Evolutionary conservation across 37 sponge, comb jelly and placozoan species (phyloP), one percentile per base, ranked within the genome.

Genomic region (Amphimedon queenslandica): DNA sequence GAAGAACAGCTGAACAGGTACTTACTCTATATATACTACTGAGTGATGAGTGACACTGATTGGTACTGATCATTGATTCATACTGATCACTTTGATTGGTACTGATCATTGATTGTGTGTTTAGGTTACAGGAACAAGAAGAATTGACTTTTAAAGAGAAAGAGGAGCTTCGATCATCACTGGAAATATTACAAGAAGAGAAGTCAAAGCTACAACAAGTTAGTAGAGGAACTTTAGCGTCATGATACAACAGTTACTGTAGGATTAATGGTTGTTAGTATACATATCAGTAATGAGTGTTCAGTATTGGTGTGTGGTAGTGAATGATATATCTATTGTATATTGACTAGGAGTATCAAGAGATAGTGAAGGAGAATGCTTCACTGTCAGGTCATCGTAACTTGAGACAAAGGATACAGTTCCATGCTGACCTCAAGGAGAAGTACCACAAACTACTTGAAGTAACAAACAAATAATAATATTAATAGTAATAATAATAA

Each of bases 401-500:
- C 36, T 56, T 80, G 4, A 63, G 91, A 24, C 94, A 93, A 56
- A 80, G 76, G 27, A 93, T 93, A 34, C 91, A 90, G 42, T 89
- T 85, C 28, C 94, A 93, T 74, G 80, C 80, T 11, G 25, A 77
- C 3, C 38, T 77, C 47, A 93, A 93, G 40, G 72, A 69, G 37
- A 92, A 93, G 73, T 85, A 93, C 69, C 73, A 60, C 37, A 78
- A 82, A 36, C 71, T 90, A 20, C 85, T 86, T 58, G 91, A 93
- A 67, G 94, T 93, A 41, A 28, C 58, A 36, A 30, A 21, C 24
- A 35, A 42, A 4, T 38, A n/a, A n/a, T n/a, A n/a, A n/a, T n/a
- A n/a, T n/a, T n/a, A n/a, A n/a, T n/a, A n/a, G n/a, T n/a, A n/a
- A n/a, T n/a, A n/a, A n/a, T n/a, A n/a, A n/a, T n/a, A n/a, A n/a